Evolutionary conservation across 30 jellyfish, hydroid and myxozoan species (phyloP).

Genomic region (Hydra vulgaris): DNA sequence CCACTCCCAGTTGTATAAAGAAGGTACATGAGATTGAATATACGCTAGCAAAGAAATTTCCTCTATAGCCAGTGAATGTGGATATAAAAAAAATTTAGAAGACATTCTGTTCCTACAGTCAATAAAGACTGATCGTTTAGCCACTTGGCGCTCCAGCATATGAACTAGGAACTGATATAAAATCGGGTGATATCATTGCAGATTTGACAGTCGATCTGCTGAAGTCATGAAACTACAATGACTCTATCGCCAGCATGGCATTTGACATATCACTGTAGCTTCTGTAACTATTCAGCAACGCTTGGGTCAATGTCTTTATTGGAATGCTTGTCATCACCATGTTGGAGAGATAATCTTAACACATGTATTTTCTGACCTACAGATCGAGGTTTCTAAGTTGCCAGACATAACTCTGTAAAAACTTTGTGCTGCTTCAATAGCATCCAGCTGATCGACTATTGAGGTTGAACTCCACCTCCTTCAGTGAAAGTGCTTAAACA

Average conservation of each 20-base stretch:
- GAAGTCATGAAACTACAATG: neutral
- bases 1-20: neutral
- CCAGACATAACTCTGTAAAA: neutral
- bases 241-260: neutral
- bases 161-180: neutral
- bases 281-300: neutral
- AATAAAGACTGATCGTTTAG: neutral
- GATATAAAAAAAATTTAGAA: neutral
- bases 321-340: neutral
- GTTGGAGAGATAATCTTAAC: neutral
- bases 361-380: neutral
- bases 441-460: neutral
- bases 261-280: neutral
- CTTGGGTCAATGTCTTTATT: neutral
- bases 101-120: neutral
- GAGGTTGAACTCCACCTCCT: neutral
- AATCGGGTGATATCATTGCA: neutral
- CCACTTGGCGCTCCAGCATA: neutral
- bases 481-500: neutral
- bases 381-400: neutral
- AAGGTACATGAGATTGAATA: neutral
- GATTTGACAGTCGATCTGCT: neutral
- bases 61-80: neutral
- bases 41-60: neutral
- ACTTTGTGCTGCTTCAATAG: neutral